These are phyloP conservation scores for Zaprionus lachaisei DNA, from an alignment of 1,140 invertebrate species.

Conservation along the genomic window DNA sequence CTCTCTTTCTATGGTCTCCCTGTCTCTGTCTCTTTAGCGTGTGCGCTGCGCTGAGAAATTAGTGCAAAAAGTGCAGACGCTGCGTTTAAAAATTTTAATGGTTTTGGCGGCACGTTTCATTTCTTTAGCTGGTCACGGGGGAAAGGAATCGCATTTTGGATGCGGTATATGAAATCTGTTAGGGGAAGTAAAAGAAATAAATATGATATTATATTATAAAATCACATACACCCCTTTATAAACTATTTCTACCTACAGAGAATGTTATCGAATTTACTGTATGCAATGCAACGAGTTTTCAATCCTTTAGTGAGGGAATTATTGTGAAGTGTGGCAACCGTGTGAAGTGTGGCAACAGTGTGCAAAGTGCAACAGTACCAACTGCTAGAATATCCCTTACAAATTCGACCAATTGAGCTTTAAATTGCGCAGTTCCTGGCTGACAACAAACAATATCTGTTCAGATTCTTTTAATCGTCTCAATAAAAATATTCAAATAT, in stretches of 20 bases:
- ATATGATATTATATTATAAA: neutral
- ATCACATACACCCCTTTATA: neutral
- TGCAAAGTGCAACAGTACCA: no score
- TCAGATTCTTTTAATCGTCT: no score
- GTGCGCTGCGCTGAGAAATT: constrained; percentile 55
- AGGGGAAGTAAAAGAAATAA: neutral
- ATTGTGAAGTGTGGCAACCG: no score
- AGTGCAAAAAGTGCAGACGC: constrained; percentile 74
- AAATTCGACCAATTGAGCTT: no score
- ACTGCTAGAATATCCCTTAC: no score
- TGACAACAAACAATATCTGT: no score
- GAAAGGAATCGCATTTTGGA: constrained; percentile 2
- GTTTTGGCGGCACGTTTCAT: constrained; percentile 55
- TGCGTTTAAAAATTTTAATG: constrained; percentile 80
- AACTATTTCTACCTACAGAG: neutral
- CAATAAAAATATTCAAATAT: no score
- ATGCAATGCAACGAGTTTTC: no score
- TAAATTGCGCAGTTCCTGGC: no score
- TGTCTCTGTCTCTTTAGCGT: constrained; percentile 9
- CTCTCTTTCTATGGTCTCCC: constrained; percentile 28
- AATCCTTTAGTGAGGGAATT: no score
- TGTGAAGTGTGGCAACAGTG: no score
- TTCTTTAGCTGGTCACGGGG: constrained; percentile 50
- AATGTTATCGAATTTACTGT: no score
- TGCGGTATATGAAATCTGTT: neutral